Evolutionary conservation across 2,888 invertebrate genomes (phyloP), one percentile per base, ranked within the genome.

Genomic region (Sinopyrophorus schimmeli): DNA sequence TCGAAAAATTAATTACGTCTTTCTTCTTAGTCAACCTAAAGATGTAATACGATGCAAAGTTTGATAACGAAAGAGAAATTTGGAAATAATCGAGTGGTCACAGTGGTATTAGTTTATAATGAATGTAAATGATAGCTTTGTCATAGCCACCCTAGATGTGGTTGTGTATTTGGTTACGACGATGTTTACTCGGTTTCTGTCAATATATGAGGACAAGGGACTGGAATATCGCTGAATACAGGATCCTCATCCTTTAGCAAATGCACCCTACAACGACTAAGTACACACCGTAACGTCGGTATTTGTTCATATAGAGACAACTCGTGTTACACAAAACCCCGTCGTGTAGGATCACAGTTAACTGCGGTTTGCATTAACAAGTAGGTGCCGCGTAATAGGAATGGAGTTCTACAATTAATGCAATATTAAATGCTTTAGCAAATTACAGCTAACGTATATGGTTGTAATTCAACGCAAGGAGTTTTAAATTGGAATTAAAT

Each of bases 111-210:
- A 24, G 34, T 30, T 27, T 14, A 34, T 49, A 49, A 49, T 51
- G 40, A 46, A 51, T 51, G 51, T 41, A 50, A 50, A 40, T 40
- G 44, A 39, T 50, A 35, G 34, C 39, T 50, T 40, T 50, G 51
- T 51, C 46, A 23, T 51, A 37, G 34, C 35, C 37, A 35, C 37
- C 44, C 57, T 49, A 53, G 53, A 54, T 57, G 57, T 32, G 54
- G 57, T 48, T 47, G 34, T 47, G 53, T 55, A 53, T 60, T 55
- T 52, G 57, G 56, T 56, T 55, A 48, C 53, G 35, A 37, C 46
- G 56, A 54, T 60, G 54, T 60, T 60, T 60, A 53, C 60, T 48
- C 54, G 50, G 47, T 53, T 37, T 52, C 55, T 54, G 58, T 55
- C 60, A 57, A 58, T 53, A 54, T 37, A 49, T 43, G 34, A 39